Evolutionary conservation across 2,113 vertebrate species (phyloP).

Genomic region (Vicugna pacos): DNA sequence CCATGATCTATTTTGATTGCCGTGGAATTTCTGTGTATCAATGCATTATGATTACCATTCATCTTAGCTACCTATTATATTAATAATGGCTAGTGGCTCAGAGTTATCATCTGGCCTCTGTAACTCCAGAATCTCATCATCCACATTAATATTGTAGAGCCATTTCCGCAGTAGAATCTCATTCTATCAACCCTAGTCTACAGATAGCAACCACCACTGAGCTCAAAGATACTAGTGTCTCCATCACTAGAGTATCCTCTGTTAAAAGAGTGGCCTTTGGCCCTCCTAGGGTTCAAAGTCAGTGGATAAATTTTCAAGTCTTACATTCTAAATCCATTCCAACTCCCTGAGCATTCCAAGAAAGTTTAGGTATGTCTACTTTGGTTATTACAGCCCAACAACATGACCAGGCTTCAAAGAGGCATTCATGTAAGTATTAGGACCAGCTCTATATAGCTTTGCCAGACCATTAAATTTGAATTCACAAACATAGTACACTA

Average conservation of each 20-base stretch:
- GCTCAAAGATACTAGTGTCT: not conserved
- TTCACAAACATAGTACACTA: not conserved
- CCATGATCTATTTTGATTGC: not conserved
- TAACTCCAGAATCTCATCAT: not conserved
- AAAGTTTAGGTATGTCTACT: not conserved
- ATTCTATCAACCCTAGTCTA: not conserved
- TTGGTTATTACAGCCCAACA: not conserved
- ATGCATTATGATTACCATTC: not conserved
- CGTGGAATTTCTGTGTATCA: not conserved
- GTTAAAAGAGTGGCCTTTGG: not conserved
- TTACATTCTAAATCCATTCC: slow-evolving; percentile 27
- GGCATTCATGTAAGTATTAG: not conserved
- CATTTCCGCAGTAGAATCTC: not conserved
- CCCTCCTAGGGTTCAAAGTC: not conserved
- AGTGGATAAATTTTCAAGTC: not conserved
- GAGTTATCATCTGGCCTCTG: not conserved
- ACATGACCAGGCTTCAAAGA: not conserved
- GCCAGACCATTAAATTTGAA: slow-evolving; percentile 5
- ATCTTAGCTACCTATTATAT: not conserved
- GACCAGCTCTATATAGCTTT: not conserved
- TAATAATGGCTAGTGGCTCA: not conserved
- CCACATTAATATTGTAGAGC: not conserved
- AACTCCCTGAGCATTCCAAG: not conserved
- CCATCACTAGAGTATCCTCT: not conserved
- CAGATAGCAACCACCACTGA: not conserved